phyloP scores from a whole-genome alignment of 2,888 invertebrate species.

The Agapostemon virescens region DNA sequence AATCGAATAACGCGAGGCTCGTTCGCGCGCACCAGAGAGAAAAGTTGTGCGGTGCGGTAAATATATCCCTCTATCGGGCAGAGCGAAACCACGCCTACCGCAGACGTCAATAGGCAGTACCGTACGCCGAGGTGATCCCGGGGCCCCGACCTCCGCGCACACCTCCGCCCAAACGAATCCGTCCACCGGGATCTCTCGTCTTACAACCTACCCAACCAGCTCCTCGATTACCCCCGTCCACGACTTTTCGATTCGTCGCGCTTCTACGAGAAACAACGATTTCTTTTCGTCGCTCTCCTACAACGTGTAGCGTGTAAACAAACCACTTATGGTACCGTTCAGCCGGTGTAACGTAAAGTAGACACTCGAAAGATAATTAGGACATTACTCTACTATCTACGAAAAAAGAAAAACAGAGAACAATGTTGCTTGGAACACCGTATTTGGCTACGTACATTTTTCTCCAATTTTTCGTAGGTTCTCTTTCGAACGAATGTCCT shows the following conservation, averaged over 20 bases:
- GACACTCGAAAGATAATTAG: background rate
- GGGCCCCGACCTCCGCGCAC: slow-evolving; percentile 23
- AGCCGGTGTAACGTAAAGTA: background rate
- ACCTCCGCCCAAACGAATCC: background rate
- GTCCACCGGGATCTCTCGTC: background rate
- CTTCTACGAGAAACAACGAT: background rate
- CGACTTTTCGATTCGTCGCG: background rate
- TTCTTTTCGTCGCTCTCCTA: background rate
- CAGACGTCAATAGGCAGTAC: slow-evolving; percentile 80
- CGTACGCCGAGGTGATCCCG: slow-evolving; percentile 63
- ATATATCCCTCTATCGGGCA: slow-evolving; percentile 76
- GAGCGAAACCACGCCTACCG: slow-evolving; percentile 79
- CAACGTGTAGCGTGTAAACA: background rate
- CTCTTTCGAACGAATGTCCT: too few relatives aligned
- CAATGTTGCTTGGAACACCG: background rate
- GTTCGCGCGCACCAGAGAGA: slow-evolving; percentile 68
- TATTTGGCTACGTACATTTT: background rate
- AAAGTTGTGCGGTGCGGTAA: slow-evolving; percentile 74
- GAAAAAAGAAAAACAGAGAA: background rate
- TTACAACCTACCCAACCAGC: background rate
- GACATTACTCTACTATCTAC: background rate
- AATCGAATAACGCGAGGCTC: slow-evolving; percentile 67
- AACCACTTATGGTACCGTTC: background rate
- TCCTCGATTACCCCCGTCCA: background rate
- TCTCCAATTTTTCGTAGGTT: too few relatives aligned